Evolutionary conservation across 1,140 invertebrate genomes (phyloP).

Genomic region (Pomacea maculata): DNA sequence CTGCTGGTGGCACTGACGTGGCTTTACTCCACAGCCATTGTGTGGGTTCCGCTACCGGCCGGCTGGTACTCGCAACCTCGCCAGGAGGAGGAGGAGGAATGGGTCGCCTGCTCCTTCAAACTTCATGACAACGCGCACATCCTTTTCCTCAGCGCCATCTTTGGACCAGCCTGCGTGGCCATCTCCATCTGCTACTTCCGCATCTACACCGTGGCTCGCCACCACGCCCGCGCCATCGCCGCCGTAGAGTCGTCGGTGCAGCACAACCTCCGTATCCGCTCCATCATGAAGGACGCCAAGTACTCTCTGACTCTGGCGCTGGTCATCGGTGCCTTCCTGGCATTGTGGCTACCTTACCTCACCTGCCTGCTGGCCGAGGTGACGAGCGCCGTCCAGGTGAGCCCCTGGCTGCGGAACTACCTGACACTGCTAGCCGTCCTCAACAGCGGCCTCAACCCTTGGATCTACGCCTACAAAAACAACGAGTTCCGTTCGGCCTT

Average conservation of each 20-base stretch:
- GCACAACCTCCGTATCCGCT: constrained; percentile 38
- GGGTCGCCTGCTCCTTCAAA: constrained; percentile 62
- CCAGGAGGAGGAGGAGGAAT: neutral
- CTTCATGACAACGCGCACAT: constrained; percentile 41
- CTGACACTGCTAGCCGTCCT: constrained; percentile 71
- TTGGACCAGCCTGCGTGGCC: constrained; percentile 59
- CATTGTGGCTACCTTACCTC: constrained; percentile 75
- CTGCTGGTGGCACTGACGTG: constrained; percentile 72
- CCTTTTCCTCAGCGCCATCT: constrained; percentile 47
- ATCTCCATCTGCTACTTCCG: constrained; percentile 74
- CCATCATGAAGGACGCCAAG: constrained; percentile 59
- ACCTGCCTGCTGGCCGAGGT: constrained; percentile 70
- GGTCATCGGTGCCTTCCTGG: constrained; percentile 73
- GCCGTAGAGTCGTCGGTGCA: constrained; percentile 72
- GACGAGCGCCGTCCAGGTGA: constrained; percentile 67
- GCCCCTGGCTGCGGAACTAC: constrained; percentile 70
- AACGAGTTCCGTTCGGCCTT: constrained; percentile 73
- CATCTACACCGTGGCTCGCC: constrained; percentile 74
- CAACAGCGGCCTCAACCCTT: constrained; percentile 74
- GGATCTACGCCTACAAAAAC: constrained; percentile 77
- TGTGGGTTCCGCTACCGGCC: constrained; percentile 70
- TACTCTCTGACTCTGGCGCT: constrained; percentile 75
- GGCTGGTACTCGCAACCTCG: constrained; percentile 46
- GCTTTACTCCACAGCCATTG: constrained; percentile 71
- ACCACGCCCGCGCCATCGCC: constrained; percentile 75